Conservation (phyloP, 2,113 vertebrate genomes). For the Lasiurus borealis region DNA sequence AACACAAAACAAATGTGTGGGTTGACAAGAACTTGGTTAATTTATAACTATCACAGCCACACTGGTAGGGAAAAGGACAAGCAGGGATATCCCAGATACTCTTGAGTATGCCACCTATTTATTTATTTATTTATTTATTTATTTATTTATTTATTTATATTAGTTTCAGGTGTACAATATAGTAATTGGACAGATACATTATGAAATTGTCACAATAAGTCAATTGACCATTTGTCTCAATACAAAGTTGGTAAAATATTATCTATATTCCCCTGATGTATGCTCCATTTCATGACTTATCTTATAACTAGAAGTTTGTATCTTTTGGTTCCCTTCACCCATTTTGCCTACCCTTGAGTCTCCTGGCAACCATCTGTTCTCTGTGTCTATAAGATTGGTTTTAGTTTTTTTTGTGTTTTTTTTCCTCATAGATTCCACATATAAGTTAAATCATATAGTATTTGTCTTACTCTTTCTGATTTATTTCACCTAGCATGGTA, state of each 20-base stretch:
- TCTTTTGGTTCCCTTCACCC: not conserved
- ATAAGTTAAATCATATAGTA: not conserved
- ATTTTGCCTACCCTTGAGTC: not conserved
- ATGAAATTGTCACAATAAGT: not conserved
- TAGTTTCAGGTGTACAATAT: not conserved
- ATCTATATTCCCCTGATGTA: not conserved
- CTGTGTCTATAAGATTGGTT: not conserved
- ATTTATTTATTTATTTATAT: no score
- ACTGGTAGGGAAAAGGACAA: not conserved
- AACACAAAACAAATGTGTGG: not conserved
- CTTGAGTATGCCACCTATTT: not conserved
- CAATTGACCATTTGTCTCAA: not conserved
- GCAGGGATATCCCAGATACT: not conserved
- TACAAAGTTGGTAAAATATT: not conserved
- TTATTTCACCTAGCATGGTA: not conserved
- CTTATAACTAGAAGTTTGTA: not conserved
- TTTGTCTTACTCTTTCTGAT: not conserved
- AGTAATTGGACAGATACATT: not conserved
- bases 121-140: no score
- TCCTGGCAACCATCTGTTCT: not conserved
- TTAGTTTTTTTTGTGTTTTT: not conserved
- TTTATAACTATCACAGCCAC: not conserved
- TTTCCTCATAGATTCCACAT: not conserved
- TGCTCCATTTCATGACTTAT: not conserved
- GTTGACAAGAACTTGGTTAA: not conserved